These are phyloP conservation scores for Bombus impatiens DNA, from an alignment of 1,140 invertebrate genomes.

Conservation along the genomic window DNA sequence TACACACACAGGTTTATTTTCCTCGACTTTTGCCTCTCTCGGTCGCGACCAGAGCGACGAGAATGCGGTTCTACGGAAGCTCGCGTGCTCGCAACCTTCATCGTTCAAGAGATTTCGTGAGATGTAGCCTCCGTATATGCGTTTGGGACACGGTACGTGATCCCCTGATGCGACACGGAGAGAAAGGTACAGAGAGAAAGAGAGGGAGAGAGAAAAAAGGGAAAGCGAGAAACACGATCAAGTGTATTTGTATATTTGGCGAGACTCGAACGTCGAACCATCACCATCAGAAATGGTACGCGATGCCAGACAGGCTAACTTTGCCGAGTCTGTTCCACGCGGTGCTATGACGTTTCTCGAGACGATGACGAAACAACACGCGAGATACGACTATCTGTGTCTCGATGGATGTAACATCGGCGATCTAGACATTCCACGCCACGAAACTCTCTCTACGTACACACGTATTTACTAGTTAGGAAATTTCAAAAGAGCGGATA, in stretches of 20 bases:
- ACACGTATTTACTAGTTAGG: not conserved
- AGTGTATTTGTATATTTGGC: conserved; percentile 25
- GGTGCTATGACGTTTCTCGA: not conserved
- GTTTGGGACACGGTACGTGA: not conserved
- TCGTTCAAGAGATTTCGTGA: conserved; percentile 1
- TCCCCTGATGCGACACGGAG: not conserved
- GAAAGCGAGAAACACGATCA: not conserved
- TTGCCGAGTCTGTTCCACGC: too few species aligned
- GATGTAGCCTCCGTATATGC: not conserved
- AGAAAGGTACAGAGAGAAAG: not conserved
- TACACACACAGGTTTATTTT: conserved; percentile 72
- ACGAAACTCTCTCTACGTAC: not conserved
- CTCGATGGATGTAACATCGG: conserved; percentile 13
- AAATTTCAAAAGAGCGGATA: not conserved
- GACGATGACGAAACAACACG: not conserved
- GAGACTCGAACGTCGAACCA: conserved; percentile 70
- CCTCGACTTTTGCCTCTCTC: conserved; percentile 2
- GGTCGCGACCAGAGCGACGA: not conserved
- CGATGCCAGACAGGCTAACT: conserved; percentile 29
- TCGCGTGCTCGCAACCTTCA: not conserved
- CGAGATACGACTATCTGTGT: not conserved
- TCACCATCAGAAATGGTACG: conserved; percentile 75
- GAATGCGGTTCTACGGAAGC: not conserved
- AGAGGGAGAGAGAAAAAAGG: not conserved
- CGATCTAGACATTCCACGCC: conserved; percentile 16